These are phyloP conservation scores for Babylonia areolata DNA, from an alignment of 1,140 invertebrate genomes.

Conservation along the genomic window DNA sequence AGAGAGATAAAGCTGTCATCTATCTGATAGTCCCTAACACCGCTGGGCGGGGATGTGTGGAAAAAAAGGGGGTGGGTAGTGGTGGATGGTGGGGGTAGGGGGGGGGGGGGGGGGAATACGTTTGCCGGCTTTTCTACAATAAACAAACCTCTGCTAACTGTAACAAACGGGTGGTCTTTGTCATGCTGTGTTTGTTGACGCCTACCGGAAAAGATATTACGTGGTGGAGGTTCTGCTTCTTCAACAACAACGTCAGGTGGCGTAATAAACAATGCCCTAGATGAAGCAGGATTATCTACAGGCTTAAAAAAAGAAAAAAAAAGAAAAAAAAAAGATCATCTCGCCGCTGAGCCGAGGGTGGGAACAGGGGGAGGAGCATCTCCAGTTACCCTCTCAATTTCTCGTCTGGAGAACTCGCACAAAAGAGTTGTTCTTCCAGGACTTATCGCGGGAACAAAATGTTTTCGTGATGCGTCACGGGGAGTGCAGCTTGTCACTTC, in stretches of 20 bases:
- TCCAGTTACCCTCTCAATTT: not conserved
- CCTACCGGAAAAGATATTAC: conserved; percentile 3
- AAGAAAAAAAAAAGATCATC: not conserved
- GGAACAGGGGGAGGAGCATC: not conserved
- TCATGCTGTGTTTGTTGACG: not conserved
- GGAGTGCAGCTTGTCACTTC: conserved; percentile 2
- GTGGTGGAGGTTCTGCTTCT: not conserved
- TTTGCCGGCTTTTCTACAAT: not conserved
- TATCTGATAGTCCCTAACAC: not conserved
- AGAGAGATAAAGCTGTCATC: not conserved
- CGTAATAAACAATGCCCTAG: not conserved
- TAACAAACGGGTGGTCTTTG: not conserved
- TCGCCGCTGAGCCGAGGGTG: not conserved
- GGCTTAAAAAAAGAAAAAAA: too few relatives aligned
- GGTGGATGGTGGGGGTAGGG: not conserved
- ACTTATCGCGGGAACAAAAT: not conserved
- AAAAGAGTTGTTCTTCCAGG: not conserved
- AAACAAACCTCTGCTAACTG: not conserved
- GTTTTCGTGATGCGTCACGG: not conserved
- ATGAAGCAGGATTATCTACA: not conserved
- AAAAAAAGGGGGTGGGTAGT: not conserved
- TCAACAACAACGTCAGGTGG: not conserved
- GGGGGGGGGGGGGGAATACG: not conserved
- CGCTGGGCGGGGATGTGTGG: not conserved
- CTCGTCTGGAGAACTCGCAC: not conserved